These are phyloP conservation scores for Mionectes olivaceus DNA, from an alignment of 2,797 vertebrate species.

Conservation along the genomic window DNA sequence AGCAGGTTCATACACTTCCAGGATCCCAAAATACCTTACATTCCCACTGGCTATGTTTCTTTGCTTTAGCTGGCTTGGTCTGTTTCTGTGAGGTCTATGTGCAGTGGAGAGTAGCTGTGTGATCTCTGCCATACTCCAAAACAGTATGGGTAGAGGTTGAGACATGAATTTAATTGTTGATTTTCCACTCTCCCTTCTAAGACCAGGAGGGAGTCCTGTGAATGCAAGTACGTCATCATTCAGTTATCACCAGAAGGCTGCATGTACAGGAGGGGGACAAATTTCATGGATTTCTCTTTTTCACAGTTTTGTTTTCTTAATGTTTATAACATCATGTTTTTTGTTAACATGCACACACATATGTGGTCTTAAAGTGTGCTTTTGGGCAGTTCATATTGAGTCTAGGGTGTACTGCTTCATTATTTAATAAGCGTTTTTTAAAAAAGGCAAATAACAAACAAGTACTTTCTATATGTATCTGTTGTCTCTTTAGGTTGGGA, in stretches of 20 bases:
- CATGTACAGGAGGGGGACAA: background rate
- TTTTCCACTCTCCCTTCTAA: background rate
- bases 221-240: background rate
- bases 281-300: background rate
- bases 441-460: background rate
- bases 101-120: background rate
- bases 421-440: background rate
- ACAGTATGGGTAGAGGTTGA: background rate
- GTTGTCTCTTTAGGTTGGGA: slow-evolving; percentile 79
- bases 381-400: background rate
- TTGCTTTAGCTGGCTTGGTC: background rate
- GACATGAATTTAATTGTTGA: background rate
- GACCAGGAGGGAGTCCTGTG: background rate
- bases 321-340: background rate
- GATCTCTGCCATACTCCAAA: background rate
- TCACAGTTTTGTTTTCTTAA: background rate
- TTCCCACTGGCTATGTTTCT: background rate
- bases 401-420: background rate
- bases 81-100: background rate
- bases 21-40: background rate
- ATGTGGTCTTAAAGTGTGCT: background rate
- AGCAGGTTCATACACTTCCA: background rate
- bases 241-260: background rate
- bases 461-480: background rate
- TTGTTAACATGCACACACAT: background rate